A percentile compares a stretch with the other conserved stretches of the same genome.
These are phyloP conservation scores for Eufriesea mexicana DNA, from an alignment of 1,140 invertebrate species.

Conservation along the genomic window DNA sequence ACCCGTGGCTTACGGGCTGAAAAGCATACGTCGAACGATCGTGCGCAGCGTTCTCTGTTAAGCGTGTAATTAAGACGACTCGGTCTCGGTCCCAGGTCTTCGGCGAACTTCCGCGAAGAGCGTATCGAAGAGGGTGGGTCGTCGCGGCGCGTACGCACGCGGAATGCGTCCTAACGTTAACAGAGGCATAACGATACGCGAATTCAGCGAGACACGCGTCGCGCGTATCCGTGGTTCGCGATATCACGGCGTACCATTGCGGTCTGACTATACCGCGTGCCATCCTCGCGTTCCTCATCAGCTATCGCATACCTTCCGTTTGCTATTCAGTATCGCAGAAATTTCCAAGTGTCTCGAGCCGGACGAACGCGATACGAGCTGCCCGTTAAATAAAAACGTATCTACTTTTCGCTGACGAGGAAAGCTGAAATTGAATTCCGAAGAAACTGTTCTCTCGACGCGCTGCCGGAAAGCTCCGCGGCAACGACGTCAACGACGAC, in stretches of 20 bases:
- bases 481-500: neutral
- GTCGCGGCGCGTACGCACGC: neutral
- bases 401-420: neutral
- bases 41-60: neutral
- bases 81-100: neutral
- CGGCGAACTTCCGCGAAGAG: neutral
- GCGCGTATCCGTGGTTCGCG: neutral
- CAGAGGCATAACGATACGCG: constrained; percentile 21
- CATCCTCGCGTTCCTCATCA: constrained; percentile 8
- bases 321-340: neutral
- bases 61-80: constrained; percentile 22
- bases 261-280: neutral
- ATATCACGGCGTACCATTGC: neutral
- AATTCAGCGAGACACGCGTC: neutral
- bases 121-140: neutral
- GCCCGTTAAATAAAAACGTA: constrained; percentile 41
- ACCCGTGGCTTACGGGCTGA: neutral
- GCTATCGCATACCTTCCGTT: neutral
- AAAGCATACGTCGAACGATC: constrained; percentile 1
- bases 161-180: neutral
- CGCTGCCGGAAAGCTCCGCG: neutral
- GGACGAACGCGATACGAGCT: neutral
- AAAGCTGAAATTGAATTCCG: constrained; percentile 40
- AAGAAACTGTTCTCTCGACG: neutral
- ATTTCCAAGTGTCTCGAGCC: neutral